Percentiles rank a stretch among this genome's conserved stretches.
These are phyloP conservation scores for Labia minor DNA, from an alignment of 2,888 invertebrate genomes.

Conservation along the genomic window DNA sequence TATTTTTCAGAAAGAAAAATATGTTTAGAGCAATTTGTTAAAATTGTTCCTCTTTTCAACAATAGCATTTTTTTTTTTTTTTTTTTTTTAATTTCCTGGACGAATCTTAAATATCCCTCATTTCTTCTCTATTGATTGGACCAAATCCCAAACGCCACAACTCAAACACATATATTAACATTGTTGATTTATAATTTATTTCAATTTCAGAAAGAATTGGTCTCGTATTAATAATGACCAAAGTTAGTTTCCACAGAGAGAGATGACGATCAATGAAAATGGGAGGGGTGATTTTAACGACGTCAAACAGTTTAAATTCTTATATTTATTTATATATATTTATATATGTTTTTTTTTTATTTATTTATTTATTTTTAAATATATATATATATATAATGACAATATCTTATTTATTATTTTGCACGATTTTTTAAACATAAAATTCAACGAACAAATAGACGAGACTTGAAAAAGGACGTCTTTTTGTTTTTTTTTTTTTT, in stretches of 20 bases:
- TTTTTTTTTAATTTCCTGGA: no score
- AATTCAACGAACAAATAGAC: background rate
- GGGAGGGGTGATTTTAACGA: constrained; percentile 7
- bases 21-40: background rate
- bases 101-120: constrained; percentile 3
- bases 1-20: background rate
- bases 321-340: background rate
- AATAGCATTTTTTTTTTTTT: background rate
- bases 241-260: constrained; percentile 3
- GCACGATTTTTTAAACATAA: background rate
- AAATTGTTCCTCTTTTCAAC: background rate
- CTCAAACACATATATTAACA: background rate
- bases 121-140: constrained; percentile 3
- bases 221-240: background rate
- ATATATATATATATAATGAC: no score
- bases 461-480: background rate
- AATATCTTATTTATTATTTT: background rate
- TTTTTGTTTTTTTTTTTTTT: background rate
- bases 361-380: background rate
- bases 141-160: constrained; percentile 9
- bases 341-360: background rate
- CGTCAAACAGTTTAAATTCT: background rate
- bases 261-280: background rate
- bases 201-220: background rate
- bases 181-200: background rate